phyloP scores from a whole-genome alignment of 2,888 invertebrate genomes.

The Polia nebulosa region DNA sequence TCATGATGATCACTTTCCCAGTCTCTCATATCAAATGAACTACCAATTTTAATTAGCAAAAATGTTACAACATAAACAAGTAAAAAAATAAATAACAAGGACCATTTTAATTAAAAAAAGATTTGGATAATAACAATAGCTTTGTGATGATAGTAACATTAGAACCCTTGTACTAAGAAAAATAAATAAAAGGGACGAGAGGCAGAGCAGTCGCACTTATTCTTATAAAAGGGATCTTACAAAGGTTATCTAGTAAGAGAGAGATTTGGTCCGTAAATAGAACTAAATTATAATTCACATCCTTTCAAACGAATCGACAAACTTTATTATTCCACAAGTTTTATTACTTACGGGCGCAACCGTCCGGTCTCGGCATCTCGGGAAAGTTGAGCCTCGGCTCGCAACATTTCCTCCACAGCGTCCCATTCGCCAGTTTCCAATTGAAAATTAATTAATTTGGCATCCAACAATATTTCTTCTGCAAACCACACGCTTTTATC shows the following conservation, averaged over 20 bases:
- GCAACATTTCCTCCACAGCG: slow-evolving; percentile 89
- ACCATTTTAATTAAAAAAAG: background rate
- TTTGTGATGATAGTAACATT: background rate
- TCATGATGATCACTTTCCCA: no score
- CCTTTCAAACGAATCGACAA: background rate
- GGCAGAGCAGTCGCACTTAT: background rate
- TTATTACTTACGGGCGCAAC: slow-evolving; percentile 83
- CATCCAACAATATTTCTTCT: slow-evolving; percentile 89
- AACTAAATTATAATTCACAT: background rate
- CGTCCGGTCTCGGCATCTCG: slow-evolving; percentile 88
- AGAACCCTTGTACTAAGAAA: background rate
- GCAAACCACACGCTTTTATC: slow-evolving; percentile 91
- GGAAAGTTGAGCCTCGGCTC: slow-evolving; percentile 88
- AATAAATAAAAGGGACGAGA: background rate
- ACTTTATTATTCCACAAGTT: slow-evolving; percentile 30
- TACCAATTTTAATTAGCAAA: background rate
- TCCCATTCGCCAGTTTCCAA: slow-evolving; percentile 90
- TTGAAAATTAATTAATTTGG: slow-evolving; percentile 88
- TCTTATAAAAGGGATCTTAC: no score
- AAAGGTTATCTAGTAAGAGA: background rate
- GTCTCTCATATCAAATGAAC: background rate
- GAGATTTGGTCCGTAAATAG: background rate
- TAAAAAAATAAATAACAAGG: no score
- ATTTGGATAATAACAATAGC: background rate
- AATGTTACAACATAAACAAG: background rate